phyloP scores from a whole-genome alignment of 2,113 vertebrate species.

The Callithrix jacchus region DNA sequence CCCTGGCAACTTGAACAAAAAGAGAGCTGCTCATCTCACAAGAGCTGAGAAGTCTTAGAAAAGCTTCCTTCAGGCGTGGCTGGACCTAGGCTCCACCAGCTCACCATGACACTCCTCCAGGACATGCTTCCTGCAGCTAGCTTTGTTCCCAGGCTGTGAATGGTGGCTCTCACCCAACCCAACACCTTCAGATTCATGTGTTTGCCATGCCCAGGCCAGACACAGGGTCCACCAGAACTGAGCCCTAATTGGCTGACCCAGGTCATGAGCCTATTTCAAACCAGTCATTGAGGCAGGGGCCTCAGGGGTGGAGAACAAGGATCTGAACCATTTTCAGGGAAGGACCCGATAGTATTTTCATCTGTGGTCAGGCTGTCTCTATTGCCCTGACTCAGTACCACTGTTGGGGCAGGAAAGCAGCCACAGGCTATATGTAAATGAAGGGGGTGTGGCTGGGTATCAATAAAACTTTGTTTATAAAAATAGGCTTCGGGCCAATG shows the following conservation, averaged over 20 bases:
- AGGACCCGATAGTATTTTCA: neutral
- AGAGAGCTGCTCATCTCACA: neutral
- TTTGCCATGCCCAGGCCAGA: neutral
- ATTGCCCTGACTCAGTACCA: too few species aligned
- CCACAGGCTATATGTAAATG: accelerated
- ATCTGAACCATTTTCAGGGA: neutral
- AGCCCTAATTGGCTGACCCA: neutral
- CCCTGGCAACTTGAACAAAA: too few species aligned
- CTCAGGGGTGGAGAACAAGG: neutral
- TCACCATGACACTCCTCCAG: too few species aligned
- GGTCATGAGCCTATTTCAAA: neutral
- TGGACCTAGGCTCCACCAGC: neutral
- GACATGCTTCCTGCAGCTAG: neutral
- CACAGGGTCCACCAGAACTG: neutral
- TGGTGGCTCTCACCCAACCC: neutral
- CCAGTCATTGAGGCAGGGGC: neutral
- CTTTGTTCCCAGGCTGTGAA: neutral
- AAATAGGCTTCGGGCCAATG: neutral
- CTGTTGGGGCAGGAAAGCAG: neutral
- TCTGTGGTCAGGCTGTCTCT: neutral
- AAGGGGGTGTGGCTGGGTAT: neutral
- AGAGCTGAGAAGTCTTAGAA: neutral
- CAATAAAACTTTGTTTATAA: neutral
- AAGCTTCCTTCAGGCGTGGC: neutral
- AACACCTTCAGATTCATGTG: too few species aligned